Percentiles rank a stretch among this genome's conserved stretches.
phyloP scores from a whole-genome alignment of 2,797 vertebrate species.

The Smutsia gigantea region DNA sequence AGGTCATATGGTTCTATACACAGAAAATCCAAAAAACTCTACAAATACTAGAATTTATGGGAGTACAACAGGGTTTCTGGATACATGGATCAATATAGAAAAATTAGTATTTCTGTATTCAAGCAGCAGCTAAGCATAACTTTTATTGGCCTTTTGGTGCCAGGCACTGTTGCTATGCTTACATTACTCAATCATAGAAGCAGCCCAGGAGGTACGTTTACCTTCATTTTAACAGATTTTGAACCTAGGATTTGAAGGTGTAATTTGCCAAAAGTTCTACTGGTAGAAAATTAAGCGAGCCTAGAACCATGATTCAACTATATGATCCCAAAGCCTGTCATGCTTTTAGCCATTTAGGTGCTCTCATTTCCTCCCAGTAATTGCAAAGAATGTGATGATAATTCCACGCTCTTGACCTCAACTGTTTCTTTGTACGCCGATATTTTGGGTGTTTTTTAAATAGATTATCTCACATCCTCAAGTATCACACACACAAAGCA shows the following conservation, averaged over 20 bases:
- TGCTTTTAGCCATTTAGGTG: not conserved
- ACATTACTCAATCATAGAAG: conserved; percentile 22
- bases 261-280: not conserved
- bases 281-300: not conserved
- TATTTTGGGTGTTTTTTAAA: not conserved
- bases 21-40: not conserved
- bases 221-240: not conserved
- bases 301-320: not conserved
- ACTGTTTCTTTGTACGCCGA: not conserved
- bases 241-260: not conserved
- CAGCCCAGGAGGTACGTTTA: not conserved
- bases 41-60: not conserved
- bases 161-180: not conserved
- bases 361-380: not conserved
- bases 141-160: not conserved
- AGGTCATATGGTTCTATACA: not conserved
- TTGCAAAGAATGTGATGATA: not conserved
- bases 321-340: not conserved
- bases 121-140: not conserved
- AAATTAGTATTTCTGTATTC: not conserved
- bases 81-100: not conserved
- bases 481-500: not conserved
- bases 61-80: not conserved
- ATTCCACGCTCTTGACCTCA: not conserved
- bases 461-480: not conserved